Percentiles rank a stretch among this genome's conserved stretches.
Evolutionary conservation across 92 coral and sea anemone genomes (phyloP).

Genomic region (Porites lobata): DNA sequence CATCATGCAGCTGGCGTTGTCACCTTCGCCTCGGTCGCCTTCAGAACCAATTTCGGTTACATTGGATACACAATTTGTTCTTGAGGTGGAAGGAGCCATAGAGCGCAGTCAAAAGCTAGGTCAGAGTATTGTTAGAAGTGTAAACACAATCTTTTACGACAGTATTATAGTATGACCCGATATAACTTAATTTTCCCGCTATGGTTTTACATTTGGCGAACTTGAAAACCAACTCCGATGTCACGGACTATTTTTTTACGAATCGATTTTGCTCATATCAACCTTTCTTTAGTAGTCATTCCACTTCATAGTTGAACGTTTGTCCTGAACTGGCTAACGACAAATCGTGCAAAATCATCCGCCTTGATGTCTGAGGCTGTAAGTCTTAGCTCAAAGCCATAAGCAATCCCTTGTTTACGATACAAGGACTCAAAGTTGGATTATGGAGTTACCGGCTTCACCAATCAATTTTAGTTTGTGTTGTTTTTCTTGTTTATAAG

Average conservation of each 20-base stretch:
- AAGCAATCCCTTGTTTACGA: not conserved
- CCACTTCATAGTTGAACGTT: too few species aligned
- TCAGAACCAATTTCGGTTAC: slow-evolving; percentile 83
- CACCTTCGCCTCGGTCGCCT: slow-evolving; percentile 90
- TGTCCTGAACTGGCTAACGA: too few species aligned
- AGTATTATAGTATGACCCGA: not conserved
- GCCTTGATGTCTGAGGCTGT: too few species aligned
- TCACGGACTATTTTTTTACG: too few species aligned
- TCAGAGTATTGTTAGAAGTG: not conserved
- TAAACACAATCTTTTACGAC: not conserved
- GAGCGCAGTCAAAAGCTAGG: slow-evolving; percentile 87
- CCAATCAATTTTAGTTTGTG: not conserved
- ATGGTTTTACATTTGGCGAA: too few species aligned
- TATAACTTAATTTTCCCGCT: not conserved
- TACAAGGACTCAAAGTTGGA: not conserved
- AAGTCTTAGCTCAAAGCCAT: not conserved
- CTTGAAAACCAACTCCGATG: too few species aligned
- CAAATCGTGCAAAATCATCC: too few species aligned
- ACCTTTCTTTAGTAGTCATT: too few species aligned
- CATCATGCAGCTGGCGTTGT: slow-evolving; percentile 83
- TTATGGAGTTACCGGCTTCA: too few species aligned
- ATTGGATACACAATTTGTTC: slow-evolving; percentile 92
- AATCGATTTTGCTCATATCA: too few species aligned
- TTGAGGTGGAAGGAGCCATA: slow-evolving; percentile 95
- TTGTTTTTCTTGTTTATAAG: slow-evolving; percentile 33